Conservation (phyloP, 2,888 invertebrate species). For the Macrosoma leucophasiata region DNA sequence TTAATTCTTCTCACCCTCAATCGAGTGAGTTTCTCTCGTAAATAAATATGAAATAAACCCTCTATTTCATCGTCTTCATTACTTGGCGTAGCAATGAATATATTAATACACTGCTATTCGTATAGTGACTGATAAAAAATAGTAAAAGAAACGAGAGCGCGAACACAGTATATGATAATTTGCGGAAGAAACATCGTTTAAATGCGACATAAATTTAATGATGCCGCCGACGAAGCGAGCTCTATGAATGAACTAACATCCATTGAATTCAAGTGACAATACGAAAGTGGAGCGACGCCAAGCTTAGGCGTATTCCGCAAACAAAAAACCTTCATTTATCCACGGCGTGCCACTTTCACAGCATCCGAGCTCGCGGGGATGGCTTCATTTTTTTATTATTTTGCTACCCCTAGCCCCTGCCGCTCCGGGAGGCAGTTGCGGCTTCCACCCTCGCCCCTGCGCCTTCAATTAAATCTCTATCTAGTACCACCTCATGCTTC, state of each 20-base stretch:
- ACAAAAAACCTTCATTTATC: slow-evolving; percentile 74
- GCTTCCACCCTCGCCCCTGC: slow-evolving; percentile 49
- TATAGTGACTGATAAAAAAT: slow-evolving; percentile 5
- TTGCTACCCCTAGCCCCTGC: slow-evolving; percentile 38
- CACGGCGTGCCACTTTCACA: slow-evolving; percentile 73
- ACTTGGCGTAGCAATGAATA: slow-evolving; percentile 19
- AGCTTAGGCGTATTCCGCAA: slow-evolving; percentile 68
- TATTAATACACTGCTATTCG: slow-evolving; percentile 4
- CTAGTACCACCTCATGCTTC: slow-evolving; percentile 62
- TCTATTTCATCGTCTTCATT: slow-evolving; percentile 26
- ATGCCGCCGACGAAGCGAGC: slow-evolving; percentile 35
- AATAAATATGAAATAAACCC: slow-evolving; percentile 50
- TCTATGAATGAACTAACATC: slow-evolving; percentile 63
- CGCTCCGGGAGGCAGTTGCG: slow-evolving; percentile 43
- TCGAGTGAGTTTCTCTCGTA: slow-evolving; percentile 51
- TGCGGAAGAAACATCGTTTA: slow-evolving; percentile 34
- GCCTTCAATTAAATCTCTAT: slow-evolving; percentile 73
- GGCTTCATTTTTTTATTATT: slow-evolving; percentile 69
- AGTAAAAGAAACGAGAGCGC: slow-evolving; percentile 17
- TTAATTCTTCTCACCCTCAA: slow-evolving; percentile 59
- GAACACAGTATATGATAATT: slow-evolving; percentile 30
- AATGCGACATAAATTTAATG: slow-evolving; percentile 52
- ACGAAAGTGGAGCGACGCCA: slow-evolving; percentile 62
- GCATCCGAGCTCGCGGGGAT: slow-evolving; percentile 70
- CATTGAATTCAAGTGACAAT: slow-evolving; percentile 67